Base-by-base conservation (phyloP, 1,140 invertebrate species). In the Nasonia longicornis region DNA sequence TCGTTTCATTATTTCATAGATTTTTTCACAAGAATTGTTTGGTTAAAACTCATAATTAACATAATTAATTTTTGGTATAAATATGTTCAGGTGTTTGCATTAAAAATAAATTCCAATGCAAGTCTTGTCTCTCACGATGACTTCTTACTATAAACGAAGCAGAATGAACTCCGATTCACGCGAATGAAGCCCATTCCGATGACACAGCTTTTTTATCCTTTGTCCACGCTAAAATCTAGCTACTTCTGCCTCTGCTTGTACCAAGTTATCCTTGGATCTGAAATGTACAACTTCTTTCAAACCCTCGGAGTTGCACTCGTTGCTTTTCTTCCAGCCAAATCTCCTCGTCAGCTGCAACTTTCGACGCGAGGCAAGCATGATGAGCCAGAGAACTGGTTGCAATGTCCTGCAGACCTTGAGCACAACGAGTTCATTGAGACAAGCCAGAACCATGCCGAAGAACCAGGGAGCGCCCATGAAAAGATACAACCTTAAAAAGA, bases 401-500 rank as follows among this genome's bases (percentile, higher is more conserved):
- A 87, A 74, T 70, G 87, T 78, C 29, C 86, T 80, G 48, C 88
- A 89, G 48, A 87, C 79, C 73, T 88, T 89, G 2, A 89, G 58
- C 0, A 87, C 20, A 14, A 86, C 83, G 0, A 89, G 81, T 20
- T 86, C 80, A 77, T 88, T 88, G 35, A 88, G 4, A 42, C 86
- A 88, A 0, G 87, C 88, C 2, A 86, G 64, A 2, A 88, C 69
- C 31, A 82, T 82, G 0, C 88, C 88, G 52, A 89, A 89, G 63
- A 89, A 89, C 88, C 88, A 89, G 0, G 88, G 88, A 0, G 88
- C 84, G 2, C 88, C 87, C 88, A 88, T 89, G 26, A 88, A 72
- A 0, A 88, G 63, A 48, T 89, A 89, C n/a, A 89, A 58, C 66
- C 82, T 87, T 26, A 89, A 29, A 67, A 88, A 88, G 1, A 89